Conservation (phyloP, 1,140 invertebrate species). For the Macrosteles quadrilineatus region DNA sequence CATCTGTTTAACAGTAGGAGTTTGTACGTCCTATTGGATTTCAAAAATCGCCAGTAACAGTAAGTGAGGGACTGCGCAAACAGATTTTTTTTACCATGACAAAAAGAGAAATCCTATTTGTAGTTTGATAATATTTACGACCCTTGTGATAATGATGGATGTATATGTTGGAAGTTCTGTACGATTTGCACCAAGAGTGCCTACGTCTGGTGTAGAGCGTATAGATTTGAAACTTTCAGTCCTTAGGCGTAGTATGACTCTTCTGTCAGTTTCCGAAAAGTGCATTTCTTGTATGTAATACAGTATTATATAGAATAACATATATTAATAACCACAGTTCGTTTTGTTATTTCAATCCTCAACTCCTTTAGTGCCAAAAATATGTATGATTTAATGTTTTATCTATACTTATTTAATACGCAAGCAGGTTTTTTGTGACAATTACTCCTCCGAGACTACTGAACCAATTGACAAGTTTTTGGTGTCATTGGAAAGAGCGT, state of each 20-base stretch:
- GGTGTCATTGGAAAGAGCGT: no score
- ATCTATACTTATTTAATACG: no score
- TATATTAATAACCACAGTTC: slow-evolving; percentile 22
- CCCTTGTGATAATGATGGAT: slow-evolving; percentile 43
- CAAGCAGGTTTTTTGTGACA: no score
- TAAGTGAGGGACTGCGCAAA: background rate
- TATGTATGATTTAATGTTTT: no score
- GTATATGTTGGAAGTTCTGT: slow-evolving; percentile 8
- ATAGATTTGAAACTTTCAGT: slow-evolving; percentile 4
- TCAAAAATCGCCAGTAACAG: slow-evolving; percentile 21
- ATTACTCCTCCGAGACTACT: no score
- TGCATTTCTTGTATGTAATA: slow-evolving; percentile 88
- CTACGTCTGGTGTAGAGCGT: slow-evolving; percentile 3
- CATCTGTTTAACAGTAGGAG: slow-evolving; percentile 9
- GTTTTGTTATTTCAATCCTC: no score
- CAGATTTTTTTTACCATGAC: slow-evolving; percentile 36
- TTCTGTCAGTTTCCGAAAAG: slow-evolving; percentile 84
- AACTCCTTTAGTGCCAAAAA: no score
- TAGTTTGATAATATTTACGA: slow-evolving; percentile 38
- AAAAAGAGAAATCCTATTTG: slow-evolving; percentile 24
- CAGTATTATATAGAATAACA: slow-evolving; percentile 69
- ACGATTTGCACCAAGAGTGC: background rate
- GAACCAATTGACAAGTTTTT: no score
- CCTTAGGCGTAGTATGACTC: slow-evolving; percentile 47
- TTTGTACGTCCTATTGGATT: slow-evolving; percentile 10